Conservation (phyloP, 2,797 vertebrate species). For the Galagoides demidoff region DNA sequence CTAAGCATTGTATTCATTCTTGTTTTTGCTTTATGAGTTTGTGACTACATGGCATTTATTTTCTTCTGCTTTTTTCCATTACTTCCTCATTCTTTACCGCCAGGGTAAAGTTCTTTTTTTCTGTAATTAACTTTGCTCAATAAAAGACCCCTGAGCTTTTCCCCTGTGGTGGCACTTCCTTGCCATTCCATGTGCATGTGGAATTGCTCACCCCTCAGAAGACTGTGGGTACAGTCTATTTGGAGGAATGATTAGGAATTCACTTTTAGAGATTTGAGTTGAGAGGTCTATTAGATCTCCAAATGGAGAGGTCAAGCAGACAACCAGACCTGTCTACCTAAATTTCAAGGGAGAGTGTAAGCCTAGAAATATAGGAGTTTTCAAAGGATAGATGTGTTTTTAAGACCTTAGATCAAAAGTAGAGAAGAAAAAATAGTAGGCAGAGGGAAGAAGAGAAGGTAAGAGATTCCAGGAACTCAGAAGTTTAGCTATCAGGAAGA, state of each 20-base stretch:
- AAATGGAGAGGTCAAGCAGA: not conserved
- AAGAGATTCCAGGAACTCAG: not conserved
- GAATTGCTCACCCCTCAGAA: not conserved
- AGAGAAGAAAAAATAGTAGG: not conserved
- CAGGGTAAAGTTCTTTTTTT: no score
- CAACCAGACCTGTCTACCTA: not conserved
- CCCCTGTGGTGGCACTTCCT: no score
- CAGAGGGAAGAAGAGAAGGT: not conserved
- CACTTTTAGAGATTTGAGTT: not conserved
- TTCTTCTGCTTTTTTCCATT: no score
- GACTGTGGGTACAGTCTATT: no score
- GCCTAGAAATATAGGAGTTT: not conserved
- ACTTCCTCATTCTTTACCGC: no score
- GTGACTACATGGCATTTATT: no score
- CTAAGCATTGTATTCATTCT: no score
- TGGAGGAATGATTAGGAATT: not conserved
- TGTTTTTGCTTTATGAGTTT: no score
- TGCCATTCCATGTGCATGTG: no score
- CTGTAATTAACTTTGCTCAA: no score
- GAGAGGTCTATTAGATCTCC: not conserved
- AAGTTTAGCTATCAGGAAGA: not conserved
- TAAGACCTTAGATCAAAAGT: not conserved
- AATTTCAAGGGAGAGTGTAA: not conserved
- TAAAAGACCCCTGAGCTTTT: no score
- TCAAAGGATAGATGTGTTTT: not conserved